A percentile compares a stretch with the other conserved stretches of the same genome.
These are phyloP conservation scores for Irena cyanogastra DNA, from an alignment of 2,113 vertebrate species.

Conservation along the genomic window DNA sequence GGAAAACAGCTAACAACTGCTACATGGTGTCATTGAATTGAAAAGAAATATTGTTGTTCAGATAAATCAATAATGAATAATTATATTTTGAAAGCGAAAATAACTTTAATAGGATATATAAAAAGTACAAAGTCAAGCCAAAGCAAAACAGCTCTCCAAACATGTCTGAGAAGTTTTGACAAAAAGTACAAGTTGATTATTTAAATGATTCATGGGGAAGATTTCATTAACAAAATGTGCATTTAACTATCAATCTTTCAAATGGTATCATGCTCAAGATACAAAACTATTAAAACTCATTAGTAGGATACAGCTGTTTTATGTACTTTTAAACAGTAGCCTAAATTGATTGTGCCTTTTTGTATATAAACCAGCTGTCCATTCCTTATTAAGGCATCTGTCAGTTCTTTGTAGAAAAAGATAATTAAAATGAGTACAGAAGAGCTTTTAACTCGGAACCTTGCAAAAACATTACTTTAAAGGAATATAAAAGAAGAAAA, in stretches of 20 bases:
- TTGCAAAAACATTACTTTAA: neutral
- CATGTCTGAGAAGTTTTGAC: neutral
- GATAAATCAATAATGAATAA: neutral
- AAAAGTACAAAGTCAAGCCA: neutral
- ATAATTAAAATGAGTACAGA: conserved; percentile 3
- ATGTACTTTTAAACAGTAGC: conserved; percentile 57
- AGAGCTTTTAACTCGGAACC: conserved; percentile 1
- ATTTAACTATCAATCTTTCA: conserved; percentile 51
- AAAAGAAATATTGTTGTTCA: neutral
- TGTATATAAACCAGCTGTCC: conserved; percentile 59
- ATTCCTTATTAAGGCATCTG: conserved; percentile 65
- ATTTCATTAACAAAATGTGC: conserved; percentile 53
- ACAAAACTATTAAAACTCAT: conserved; percentile 47
- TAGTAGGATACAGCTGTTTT: conserved; percentile 56
- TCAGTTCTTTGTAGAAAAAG: conserved; percentile 17
- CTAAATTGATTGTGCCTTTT: conserved; percentile 39
- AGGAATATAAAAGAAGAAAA: neutral
- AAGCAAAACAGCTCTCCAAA: neutral
- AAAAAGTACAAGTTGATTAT: conserved; percentile 6
- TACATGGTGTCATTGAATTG: neutral
- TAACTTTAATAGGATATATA: neutral
- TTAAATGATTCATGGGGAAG: neutral
- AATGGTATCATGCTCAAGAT: neutral
- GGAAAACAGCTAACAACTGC: neutral
- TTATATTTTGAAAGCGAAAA: conserved; percentile 34